phyloP scores from a whole-genome alignment of 2,113 vertebrate species.

The Cathartes aura region DNA sequence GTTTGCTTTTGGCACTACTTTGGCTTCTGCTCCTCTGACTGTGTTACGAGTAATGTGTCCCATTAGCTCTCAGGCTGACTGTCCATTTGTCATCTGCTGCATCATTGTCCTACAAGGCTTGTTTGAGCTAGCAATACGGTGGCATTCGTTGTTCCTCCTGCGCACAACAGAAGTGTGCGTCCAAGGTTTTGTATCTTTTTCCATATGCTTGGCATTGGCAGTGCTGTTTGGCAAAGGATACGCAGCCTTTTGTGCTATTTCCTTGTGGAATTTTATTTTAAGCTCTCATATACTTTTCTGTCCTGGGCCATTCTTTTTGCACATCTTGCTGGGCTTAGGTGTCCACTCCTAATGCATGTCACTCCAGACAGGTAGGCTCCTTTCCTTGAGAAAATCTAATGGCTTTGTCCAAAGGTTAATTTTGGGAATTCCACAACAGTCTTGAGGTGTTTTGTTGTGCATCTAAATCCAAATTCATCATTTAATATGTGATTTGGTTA shows the following conservation, averaged over 20 bases:
- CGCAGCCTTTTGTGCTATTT: background rate
- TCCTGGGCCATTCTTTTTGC: background rate
- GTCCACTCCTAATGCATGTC: background rate
- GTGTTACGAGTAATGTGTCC: background rate
- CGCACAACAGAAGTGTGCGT: background rate
- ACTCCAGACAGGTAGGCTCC: background rate
- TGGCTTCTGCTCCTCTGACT: background rate
- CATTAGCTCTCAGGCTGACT: background rate
- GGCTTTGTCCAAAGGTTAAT: background rate
- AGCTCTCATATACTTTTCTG: background rate
- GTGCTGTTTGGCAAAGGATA: background rate
- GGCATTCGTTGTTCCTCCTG: rapidly evolving
- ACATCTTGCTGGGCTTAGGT: background rate
- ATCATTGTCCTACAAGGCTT: background rate
- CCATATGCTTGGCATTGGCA: background rate
- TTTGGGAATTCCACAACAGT: background rate
- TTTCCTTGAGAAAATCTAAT: background rate
- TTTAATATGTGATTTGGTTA: background rate
- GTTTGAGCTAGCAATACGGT: rapidly evolving
- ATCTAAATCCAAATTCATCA: background rate
- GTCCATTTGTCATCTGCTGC: background rate
- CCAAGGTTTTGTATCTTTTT: background rate
- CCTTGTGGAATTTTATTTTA: background rate
- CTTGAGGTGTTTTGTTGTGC: background rate
- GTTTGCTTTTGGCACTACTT: background rate